A percentile compares a stretch with the other conserved stretches of the same genome.
phyloP scores from a whole-genome alignment of 2,888 invertebrate species.

The Rotaria magnacalcarata region DNA sequence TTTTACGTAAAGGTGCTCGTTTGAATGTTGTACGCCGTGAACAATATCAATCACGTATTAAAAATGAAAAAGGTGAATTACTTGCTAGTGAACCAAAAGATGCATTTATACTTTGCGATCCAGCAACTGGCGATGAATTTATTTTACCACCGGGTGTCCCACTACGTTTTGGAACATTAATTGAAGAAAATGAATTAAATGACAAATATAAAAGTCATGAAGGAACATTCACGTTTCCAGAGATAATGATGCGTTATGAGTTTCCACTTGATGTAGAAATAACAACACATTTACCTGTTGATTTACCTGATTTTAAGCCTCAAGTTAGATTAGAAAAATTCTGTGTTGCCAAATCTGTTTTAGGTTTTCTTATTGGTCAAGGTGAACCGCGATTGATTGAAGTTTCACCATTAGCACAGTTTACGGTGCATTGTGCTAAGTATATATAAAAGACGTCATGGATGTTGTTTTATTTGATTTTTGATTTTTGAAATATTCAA shows the following conservation, averaged over 20 bases:
- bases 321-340: constrained; percentile 39
- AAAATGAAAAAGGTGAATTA: constrained; percentile 31
- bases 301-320: constrained; percentile 39
- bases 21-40: neutral
- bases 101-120: constrained; percentile 34
- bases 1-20: constrained; percentile 42
- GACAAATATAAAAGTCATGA: constrained; percentile 41
- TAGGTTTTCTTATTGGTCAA: constrained; percentile 36
- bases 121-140: constrained; percentile 40
- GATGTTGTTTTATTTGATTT: too few species aligned
- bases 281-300: constrained; percentile 34
- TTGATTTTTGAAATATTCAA: too few species aligned
- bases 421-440: constrained; percentile 37
- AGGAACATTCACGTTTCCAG: constrained; percentile 46
- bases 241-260: constrained; percentile 45
- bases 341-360: constrained; percentile 44
- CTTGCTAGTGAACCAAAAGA: constrained; percentile 40
- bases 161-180: constrained; percentile 44
- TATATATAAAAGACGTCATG: neutral
- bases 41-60: constrained; percentile 12
- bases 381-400: constrained; percentile 37
- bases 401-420: constrained; percentile 44
- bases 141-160: constrained; percentile 45
- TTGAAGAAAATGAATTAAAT: constrained; percentile 43
- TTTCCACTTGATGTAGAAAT: constrained; percentile 45